Evolutionary conservation across 2,888 invertebrate genomes (phyloP), one percentile per base, ranked within the genome.

Genomic region (Heliconius cydno): DNA sequence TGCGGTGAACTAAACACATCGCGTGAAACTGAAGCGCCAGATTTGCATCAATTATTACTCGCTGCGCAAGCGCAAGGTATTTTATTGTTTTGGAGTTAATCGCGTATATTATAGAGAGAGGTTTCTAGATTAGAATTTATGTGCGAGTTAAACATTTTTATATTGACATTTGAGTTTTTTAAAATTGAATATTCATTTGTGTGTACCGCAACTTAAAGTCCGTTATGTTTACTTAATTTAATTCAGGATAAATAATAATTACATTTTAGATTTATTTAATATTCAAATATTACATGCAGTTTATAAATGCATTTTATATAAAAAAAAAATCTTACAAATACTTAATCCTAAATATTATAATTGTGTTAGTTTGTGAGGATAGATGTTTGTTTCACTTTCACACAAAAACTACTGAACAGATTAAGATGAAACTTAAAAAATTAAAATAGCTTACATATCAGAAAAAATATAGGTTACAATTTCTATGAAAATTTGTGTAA

Each of bases 21-120:
- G 13, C 73, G 72, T 34, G 80, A 85, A 28, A 60, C 78, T 0
- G 81, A 82, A 3, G 83, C 84, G 22, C 88, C 88, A 0, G 92
- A 94, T 77, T 79, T 93, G 30, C 90, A 92, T 41, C 94, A 93
- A 78, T 86, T 95, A 76, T 82, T 95, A 12, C 85, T 95, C 0
- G 94, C 93, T 0, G 95, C 95, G 76, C 92, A 93, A 73, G 90
- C 91, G 79, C 95, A 95, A 85, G 94, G 95, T 95, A 46, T 28
- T 1, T 65, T 6, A 1, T 28, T 65, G 7, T 65, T 65, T 28
- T 65, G 5, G 15, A 25, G 5, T 65, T 25, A 25, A 28, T 15
- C 25, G 1, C 25, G 13, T 63, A 25, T 63, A 63, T n/a, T 9
- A 28, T 12, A 12, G 65, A 65, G 13, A 28, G 5, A 19, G 2